A percentile compares a stretch with the other conserved stretches of the same genome.
phyloP scores from a whole-genome alignment of 2,888 invertebrate species.

The Lapara coniferarum region DNA sequence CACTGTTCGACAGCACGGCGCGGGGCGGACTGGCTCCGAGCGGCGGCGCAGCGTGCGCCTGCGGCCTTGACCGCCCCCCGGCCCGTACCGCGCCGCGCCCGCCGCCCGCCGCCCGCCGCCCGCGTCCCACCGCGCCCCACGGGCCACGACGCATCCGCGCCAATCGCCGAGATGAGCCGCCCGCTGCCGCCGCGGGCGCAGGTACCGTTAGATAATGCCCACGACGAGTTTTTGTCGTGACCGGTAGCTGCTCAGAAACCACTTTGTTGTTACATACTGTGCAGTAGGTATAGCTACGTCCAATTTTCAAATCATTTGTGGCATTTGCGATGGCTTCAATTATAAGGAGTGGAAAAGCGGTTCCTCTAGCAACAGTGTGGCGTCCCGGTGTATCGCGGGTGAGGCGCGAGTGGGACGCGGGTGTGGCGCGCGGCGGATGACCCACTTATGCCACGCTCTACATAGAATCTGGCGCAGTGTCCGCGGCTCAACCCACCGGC shows the following conservation, averaged over 20 bases:
- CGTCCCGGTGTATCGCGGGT: not conserved
- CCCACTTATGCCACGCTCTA: constrained; percentile 6
- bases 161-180: constrained; percentile 11
- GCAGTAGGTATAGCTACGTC: no score
- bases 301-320: not conserved
- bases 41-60: constrained; percentile 59
- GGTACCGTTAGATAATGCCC: constrained; percentile 11
- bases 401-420: not conserved
- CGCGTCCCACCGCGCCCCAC: not conserved
- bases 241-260: not conserved
- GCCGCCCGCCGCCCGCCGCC: constrained; percentile 29
- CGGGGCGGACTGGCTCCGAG: constrained; percentile 42
- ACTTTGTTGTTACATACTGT: no score
- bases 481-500: constrained; percentile 10
- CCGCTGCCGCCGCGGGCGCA: constrained; percentile 4
- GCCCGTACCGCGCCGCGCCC: constrained; percentile 31
- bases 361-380: not conserved
- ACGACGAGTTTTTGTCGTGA: not conserved
- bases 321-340: not conserved
- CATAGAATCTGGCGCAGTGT: constrained; percentile 23
- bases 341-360: not conserved
- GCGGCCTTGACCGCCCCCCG: constrained; percentile 72
- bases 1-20: constrained; percentile 36
- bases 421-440: not conserved
- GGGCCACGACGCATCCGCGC: constrained; percentile 12